phyloP scores from a whole-genome alignment of 2,888 invertebrate species.

The Ophion obscuratus region DNA sequence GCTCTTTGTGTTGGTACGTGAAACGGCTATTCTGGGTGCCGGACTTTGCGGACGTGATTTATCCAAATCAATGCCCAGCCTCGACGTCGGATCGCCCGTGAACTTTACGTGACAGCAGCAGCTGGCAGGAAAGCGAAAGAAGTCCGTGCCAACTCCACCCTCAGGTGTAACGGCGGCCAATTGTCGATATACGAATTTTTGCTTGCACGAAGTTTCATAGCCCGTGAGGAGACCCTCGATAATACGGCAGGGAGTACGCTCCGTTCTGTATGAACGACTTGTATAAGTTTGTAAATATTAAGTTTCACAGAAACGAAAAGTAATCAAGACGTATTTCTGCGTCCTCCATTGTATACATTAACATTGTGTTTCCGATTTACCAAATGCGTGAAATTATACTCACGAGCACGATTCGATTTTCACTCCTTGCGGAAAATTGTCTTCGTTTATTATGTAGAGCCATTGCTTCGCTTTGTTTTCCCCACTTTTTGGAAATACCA shows the following conservation, averaged over 20 bases:
- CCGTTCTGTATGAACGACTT: conserved; percentile 71
- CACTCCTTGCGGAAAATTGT: conserved; percentile 89
- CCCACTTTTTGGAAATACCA: conserved; percentile 88
- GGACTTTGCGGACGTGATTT: conserved; percentile 1
- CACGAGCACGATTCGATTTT: conserved; percentile 90
- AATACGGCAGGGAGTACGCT: conserved; percentile 79
- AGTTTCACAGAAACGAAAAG: neutral
- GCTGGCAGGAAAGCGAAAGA: conserved; percentile 89
- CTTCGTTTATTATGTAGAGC: conserved; percentile 89
- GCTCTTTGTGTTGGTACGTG: neutral
- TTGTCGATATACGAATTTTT: conserved; percentile 86
- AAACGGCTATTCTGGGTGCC: neutral
- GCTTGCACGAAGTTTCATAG: conserved; percentile 85
- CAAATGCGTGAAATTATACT: conserved; percentile 80
- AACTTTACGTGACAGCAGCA: conserved; percentile 88
- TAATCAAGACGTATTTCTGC: neutral
- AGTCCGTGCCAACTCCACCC: conserved; percentile 84
- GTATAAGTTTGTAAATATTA: neutral
- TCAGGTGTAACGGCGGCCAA: conserved; percentile 85
- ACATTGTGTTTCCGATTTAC: neutral
- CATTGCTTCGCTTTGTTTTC: conserved; percentile 87
- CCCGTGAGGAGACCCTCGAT: conserved; percentile 81
- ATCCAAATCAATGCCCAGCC: conserved; percentile 63
- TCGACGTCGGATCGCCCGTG: conserved; percentile 63
- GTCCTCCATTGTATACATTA: neutral